Evolutionary conservation across 2,797 vertebrate species (phyloP).

Genomic region (Oreortyx pictus): DNA sequence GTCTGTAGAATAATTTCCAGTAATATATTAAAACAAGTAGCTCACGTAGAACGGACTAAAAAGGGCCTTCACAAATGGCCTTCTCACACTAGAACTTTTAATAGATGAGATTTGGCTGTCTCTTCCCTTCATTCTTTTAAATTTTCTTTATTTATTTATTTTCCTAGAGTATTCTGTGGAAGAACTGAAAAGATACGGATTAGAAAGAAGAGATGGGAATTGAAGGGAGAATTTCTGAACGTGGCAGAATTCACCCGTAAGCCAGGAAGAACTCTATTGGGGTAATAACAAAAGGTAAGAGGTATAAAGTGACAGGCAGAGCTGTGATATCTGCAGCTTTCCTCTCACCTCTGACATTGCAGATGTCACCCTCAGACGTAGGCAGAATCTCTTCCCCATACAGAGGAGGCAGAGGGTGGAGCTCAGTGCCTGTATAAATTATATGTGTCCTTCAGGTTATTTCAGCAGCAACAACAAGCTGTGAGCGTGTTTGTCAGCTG

Average conservation of each 20-base stretch:
- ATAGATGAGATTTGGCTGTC: not conserved
- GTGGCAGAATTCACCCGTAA: not conserved
- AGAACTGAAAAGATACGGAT: not conserved
- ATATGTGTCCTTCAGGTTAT: constrained; percentile 62
- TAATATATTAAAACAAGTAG: not conserved
- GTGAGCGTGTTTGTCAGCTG: constrained; percentile 46
- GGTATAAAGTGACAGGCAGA: not conserved
- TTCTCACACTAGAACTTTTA: not conserved
- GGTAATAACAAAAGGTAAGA: not conserved
- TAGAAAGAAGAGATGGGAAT: not conserved
- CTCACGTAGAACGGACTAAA: not conserved
- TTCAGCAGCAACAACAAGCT: constrained; percentile 50
- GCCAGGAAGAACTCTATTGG: not conserved
- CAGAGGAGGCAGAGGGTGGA: constrained; percentile 69
- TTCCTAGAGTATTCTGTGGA: not conserved
- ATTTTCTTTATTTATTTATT: not conserved
- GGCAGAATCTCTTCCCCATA: constrained; percentile 25
- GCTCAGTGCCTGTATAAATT: constrained; percentile 60
- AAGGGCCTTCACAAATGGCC: not conserved
- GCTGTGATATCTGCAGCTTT: not conserved
- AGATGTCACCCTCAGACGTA: not conserved
- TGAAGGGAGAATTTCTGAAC: not conserved
- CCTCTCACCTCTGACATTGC: constrained; percentile 12
- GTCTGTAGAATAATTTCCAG: not conserved
- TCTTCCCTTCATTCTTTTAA: not conserved